Conservation (phyloP, 2,888 invertebrate species). For the Ferrisia virgata region DNA sequence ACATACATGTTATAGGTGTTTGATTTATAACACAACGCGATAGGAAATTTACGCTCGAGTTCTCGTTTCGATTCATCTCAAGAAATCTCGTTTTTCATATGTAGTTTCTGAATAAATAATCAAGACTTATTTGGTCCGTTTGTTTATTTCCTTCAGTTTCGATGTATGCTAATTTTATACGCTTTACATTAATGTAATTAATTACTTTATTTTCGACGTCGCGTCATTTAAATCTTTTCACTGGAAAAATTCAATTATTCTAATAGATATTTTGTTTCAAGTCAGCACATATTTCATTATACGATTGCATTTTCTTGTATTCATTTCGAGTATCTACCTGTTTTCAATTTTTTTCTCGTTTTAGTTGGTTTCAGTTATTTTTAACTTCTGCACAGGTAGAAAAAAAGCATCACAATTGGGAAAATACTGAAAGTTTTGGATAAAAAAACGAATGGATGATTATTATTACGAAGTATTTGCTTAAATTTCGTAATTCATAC, state of each 20-base stretch:
- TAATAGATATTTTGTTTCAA: neutral
- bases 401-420: no score
- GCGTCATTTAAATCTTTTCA: neutral
- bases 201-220: neutral
- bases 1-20: conserved; percentile 10
- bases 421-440: no score
- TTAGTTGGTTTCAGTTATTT: no score
- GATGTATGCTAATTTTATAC: conserved; percentile 16
- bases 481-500: no score
- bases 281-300: no score
- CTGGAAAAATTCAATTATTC: conserved; percentile 4
- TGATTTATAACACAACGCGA: conserved; percentile 12
- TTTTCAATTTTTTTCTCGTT: no score
- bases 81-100: neutral
- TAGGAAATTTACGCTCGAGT: conserved; percentile 13
- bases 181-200: neutral
- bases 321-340: no score
- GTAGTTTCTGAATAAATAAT: conserved; percentile 5
- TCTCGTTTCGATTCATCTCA: neutral
- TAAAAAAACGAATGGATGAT: no score
- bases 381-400: no score
- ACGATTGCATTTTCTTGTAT: no score
- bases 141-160: neutral
- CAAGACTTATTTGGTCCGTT: conserved; percentile 17
- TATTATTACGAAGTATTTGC: no score